Conservation (phyloP, 1,140 invertebrate species). For the Apis dorsata region DNA sequence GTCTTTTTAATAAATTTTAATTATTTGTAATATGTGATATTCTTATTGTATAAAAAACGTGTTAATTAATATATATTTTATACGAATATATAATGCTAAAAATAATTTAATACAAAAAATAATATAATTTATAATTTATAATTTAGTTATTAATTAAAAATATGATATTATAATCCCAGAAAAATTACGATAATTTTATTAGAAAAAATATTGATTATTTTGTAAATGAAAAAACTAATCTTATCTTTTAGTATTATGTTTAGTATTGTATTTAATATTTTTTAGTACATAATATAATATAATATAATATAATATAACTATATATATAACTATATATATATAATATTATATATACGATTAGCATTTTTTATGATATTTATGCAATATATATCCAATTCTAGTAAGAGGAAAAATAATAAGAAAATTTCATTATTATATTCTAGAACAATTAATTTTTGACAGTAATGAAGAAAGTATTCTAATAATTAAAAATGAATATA, state of each 20-base stretch:
- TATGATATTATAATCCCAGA: too few species aligned
- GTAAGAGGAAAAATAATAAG: neutral
- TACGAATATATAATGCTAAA: neutral
- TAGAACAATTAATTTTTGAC: neutral
- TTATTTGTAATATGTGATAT: neutral
- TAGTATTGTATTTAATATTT: neutral
- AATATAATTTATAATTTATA: neutral
- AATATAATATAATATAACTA: neutral
- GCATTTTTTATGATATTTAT: neutral
- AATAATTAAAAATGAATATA: too few species aligned
- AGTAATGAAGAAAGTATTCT: neutral
- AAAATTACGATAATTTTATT: too few species aligned
- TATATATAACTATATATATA: neutral
- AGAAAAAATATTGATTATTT: neutral
- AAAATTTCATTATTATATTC: neutral
- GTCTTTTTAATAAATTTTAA: neutral
- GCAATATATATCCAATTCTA: too few species aligned
- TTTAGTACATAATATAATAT: neutral
- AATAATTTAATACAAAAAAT: neutral
- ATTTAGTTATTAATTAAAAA: neutral
- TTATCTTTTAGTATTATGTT: neutral
- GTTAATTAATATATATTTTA: neutral
- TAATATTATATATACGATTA: neutral
- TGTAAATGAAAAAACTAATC: neutral
- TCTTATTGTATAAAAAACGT: neutral